Percentiles rank a stretch among this genome's conserved stretches.
phyloP scores from a whole-genome alignment of 2,113 vertebrate genomes.

The Empidonax alnorum region DNA sequence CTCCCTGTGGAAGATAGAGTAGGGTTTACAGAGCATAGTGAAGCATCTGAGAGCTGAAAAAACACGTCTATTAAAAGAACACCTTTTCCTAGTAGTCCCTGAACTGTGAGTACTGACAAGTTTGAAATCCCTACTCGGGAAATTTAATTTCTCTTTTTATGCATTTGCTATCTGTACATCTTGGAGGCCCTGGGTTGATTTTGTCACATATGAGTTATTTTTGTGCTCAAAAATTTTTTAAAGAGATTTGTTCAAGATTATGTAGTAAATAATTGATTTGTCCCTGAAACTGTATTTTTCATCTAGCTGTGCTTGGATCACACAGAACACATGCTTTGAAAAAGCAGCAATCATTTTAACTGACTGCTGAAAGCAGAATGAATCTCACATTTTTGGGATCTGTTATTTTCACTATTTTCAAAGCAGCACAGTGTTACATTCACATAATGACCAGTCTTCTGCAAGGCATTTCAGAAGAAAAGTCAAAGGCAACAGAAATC shows the following conservation, averaged over 20 bases:
- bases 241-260: constrained; percentile 19
- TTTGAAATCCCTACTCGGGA: neutral
- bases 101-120: neutral
- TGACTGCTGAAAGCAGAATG: neutral
- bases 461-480: neutral
- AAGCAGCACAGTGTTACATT: neutral
- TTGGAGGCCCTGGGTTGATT: neutral
- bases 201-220: constrained; percentile 16
- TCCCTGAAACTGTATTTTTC: neutral
- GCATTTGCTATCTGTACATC: neutral
- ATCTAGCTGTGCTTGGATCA: neutral
- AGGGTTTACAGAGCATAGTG: neutral
- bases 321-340: neutral
- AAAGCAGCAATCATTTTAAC: neutral
- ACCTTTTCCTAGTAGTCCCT: neutral
- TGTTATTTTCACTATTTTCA: neutral
- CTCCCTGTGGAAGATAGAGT: neutral
- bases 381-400: neutral
- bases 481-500: neutral
- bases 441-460: neutral
- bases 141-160: neutral
- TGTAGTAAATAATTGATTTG: constrained; percentile 49
- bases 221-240: neutral
- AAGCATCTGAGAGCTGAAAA: neutral
- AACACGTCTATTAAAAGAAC: neutral